Evolutionary conservation across 2,113 vertebrate genomes (phyloP).

Genomic region (Ameiurus melas): DNA sequence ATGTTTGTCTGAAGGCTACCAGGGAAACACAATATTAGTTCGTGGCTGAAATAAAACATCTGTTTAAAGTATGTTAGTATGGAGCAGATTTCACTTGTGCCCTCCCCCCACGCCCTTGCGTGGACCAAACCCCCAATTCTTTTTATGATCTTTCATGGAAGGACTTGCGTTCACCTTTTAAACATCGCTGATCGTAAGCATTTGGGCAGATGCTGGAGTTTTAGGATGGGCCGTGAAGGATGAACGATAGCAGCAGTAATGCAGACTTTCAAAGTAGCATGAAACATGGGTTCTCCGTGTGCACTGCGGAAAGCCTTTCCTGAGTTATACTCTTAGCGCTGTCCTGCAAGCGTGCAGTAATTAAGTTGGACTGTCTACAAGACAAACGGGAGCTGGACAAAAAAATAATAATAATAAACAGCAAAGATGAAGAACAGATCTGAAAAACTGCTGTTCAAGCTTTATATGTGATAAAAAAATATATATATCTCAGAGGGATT

Average conservation of each 20-base stretch:
- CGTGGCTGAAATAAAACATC: slow-evolving; percentile 26
- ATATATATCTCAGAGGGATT: neutral
- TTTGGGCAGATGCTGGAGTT: neutral
- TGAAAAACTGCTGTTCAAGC: neutral
- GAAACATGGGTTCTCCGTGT: neutral
- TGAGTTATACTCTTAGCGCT: neutral
- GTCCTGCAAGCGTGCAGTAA: neutral
- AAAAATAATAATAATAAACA: neutral
- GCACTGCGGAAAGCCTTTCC: neutral
- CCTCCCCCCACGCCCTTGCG: neutral
- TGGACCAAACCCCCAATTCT: neutral
- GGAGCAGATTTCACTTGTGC: neutral
- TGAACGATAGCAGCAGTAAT: neutral
- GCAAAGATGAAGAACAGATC: neutral
- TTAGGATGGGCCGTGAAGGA: neutral
- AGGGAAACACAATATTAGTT: slow-evolving; percentile 26
- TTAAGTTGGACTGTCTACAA: neutral
- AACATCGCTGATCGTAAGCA: neutral
- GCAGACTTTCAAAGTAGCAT: neutral
- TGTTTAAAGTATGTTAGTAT: slow-evolving; percentile 14
- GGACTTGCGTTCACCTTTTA: neutral
- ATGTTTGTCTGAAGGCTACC: slow-evolving; percentile 12
- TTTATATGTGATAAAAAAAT: neutral
- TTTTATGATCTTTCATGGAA: neutral
- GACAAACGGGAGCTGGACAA: neutral